Percentiles rank a stretch among this genome's conserved stretches.
Conservation (phyloP, 2,888 invertebrate species). For the Idaea straminata region DNA sequence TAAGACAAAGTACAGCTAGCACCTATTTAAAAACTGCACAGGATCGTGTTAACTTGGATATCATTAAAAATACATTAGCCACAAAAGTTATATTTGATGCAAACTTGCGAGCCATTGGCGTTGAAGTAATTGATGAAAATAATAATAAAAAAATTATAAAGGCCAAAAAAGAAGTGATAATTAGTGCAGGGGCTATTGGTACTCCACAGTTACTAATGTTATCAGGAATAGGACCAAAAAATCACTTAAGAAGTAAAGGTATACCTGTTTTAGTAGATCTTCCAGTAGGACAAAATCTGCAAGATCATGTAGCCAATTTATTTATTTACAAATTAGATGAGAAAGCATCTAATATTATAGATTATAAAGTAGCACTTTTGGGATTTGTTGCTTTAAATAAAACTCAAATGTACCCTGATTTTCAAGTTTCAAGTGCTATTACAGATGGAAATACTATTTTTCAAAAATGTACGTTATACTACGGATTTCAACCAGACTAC, state of each 20-base stretch:
- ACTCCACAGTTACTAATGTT: no score
- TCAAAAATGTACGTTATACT: slow-evolving; percentile 6
- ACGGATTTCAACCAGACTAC: neutral
- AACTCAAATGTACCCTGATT: slow-evolving; percentile 64
- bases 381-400: slow-evolving; percentile 78
- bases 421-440: slow-evolving; percentile 33
- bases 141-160: slow-evolving; percentile 35
- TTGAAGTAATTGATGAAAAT: slow-evolving; percentile 44
- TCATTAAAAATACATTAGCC: slow-evolving; percentile 63
- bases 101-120: slow-evolving; percentile 55
- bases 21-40: slow-evolving; percentile 57
- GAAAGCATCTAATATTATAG: slow-evolving; percentile 18
- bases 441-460: slow-evolving; percentile 12
- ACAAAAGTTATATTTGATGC: slow-evolving; percentile 68
- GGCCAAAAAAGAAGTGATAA: slow-evolving; percentile 62
- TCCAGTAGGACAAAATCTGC: slow-evolving; percentile 65
- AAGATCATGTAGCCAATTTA: slow-evolving; percentile 58
- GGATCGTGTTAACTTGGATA: slow-evolving; percentile 42
- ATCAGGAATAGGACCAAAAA: slow-evolving; percentile 49
- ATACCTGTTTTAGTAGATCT: slow-evolving; percentile 53
- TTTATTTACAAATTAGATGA: slow-evolving; percentile 43
- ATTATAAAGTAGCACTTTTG: slow-evolving; percentile 16
- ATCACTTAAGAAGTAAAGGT: slow-evolving; percentile 42
- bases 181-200: no score
- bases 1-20: slow-evolving; percentile 64